phyloP scores from a whole-genome alignment of 2,888 invertebrate species.

The Oasisia sp. region DNA sequence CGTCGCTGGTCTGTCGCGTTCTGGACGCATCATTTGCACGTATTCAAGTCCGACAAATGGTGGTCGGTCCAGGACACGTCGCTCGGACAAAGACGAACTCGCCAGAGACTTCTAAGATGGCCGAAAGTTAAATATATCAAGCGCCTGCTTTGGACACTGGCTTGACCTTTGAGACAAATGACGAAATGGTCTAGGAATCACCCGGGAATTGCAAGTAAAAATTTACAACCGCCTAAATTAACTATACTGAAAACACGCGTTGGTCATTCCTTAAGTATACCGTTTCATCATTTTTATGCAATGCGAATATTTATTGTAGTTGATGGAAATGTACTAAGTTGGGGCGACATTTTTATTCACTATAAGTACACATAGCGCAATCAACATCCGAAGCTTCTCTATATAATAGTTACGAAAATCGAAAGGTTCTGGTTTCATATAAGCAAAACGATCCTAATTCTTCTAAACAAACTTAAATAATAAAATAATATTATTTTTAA shows the following conservation, averaged over 20 bases:
- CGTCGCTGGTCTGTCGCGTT: not conserved
- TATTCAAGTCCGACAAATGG: not conserved
- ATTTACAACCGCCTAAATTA: not conserved
- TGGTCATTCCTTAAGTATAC: not conserved
- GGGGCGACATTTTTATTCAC: too few relatives aligned
- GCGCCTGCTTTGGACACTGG: not conserved
- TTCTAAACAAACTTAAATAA: too few relatives aligned
- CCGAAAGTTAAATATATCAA: not conserved
- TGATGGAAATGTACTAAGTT: not conserved
- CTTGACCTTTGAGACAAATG: not conserved
- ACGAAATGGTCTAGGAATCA: not conserved
- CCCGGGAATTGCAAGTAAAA: not conserved
- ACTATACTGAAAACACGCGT: not conserved
- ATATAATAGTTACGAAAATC: too few relatives aligned
- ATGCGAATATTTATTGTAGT: not conserved
- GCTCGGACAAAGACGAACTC: not conserved
- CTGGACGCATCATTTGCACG: not conserved
- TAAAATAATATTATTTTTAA: too few relatives aligned
- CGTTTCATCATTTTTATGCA: not conserved
- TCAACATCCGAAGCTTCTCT: too few relatives aligned
- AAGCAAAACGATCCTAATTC: too few relatives aligned
- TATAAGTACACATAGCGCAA: too few relatives aligned
- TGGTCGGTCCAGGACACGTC: not conserved
- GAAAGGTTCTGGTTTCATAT: too few relatives aligned
- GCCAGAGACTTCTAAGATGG: not conserved